A percentile compares a stretch with the other conserved stretches of the same genome.
These are phyloP conservation scores for Sebastes matsubarae DNA, from an alignment of 2,797 vertebrate genomes.

Conservation along the genomic window DNA sequence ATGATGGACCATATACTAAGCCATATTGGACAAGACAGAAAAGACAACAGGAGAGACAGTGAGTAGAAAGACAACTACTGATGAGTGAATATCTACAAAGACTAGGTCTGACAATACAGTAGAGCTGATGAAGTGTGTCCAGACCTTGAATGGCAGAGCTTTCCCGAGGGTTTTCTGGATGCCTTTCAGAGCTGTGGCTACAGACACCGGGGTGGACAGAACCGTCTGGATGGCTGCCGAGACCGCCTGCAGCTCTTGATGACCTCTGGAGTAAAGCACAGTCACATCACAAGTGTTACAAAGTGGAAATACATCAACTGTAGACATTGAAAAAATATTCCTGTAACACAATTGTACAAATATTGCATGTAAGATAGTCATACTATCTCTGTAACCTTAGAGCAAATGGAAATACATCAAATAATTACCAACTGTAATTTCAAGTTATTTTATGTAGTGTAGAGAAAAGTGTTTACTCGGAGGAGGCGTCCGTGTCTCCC, in stretches of 20 bases:
- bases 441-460: not conserved
- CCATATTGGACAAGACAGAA: not conserved
- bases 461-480: slow-evolving; percentile 81
- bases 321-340: not conserved
- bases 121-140: not conserved
- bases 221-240: slow-evolving; percentile 90
- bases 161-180: slow-evolving; percentile 93
- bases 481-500: slow-evolving; percentile 80
- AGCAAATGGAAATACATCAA: not conserved
- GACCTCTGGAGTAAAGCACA: slow-evolving; percentile 77
- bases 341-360: too few relatives aligned
- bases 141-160: slow-evolving; percentile 95
- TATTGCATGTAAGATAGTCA: too few relatives aligned
- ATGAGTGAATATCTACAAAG: not conserved
- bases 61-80: not conserved
- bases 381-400: too few relatives aligned
- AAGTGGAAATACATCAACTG: not conserved
- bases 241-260: slow-evolving; percentile 88
- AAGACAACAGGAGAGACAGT: not conserved
- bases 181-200: slow-evolving; percentile 85
- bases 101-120: not conserved
- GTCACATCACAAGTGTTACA: not conserved
- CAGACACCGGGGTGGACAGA: slow-evolving; percentile 81
- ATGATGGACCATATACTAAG: too few relatives aligned
- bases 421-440: not conserved